Percentiles rank a stretch among this genome's conserved stretches.
Conservation (phyloP, 2,797 vertebrate genomes). For the Gorsachius magnificus region DNA sequence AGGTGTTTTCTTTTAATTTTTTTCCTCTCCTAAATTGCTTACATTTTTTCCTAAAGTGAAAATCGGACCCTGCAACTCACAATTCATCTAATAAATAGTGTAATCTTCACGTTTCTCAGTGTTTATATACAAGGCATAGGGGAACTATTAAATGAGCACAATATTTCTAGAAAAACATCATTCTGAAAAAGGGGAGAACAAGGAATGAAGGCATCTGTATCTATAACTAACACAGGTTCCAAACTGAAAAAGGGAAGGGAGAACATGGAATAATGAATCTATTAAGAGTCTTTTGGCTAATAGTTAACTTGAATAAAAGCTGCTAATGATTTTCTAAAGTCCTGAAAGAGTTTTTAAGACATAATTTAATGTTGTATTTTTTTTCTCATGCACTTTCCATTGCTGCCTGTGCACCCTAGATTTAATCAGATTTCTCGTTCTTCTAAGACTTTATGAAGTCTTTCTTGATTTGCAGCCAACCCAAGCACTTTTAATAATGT, state of each 20-base stretch:
- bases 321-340: conserved; percentile 64
- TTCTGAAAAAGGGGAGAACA: not conserved
- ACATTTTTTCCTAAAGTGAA: not conserved
- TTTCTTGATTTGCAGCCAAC: conserved; percentile 76
- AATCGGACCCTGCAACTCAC: not conserved
- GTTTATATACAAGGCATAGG: not conserved
- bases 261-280: not conserved
- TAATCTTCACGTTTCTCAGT: not conserved
- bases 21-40: not conserved
- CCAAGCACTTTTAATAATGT: conserved; percentile 78
- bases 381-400: conserved; percentile 53
- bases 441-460: conserved; percentile 72
- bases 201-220: not conserved
- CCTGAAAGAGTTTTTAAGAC: conserved; percentile 64
- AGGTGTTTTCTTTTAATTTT: not conserved
- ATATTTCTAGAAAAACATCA: not conserved
- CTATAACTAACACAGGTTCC: not conserved
- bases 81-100: not conserved
- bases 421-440: conserved; percentile 72
- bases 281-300: conserved; percentile 48
- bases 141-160: not conserved
- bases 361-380: conserved; percentile 67
- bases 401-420: conserved; percentile 60
- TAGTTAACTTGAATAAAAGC: conserved; percentile 65
- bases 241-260: not conserved